Evolutionary conservation across 2,888 invertebrate genomes (phyloP).

Genomic region (Parnassius orleans): DNA sequence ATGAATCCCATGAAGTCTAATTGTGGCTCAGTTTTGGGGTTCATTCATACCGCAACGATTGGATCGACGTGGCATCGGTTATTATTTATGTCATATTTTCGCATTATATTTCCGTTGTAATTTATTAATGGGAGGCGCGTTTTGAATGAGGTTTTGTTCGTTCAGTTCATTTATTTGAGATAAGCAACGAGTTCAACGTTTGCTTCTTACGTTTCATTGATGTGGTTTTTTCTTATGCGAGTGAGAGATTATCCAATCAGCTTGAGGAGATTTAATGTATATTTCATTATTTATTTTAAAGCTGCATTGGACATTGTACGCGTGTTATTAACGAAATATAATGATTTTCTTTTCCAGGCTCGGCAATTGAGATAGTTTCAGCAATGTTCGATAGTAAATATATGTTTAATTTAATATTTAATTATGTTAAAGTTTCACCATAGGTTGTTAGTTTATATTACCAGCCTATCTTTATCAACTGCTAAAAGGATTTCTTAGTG

Average conservation of each 20-base stretch:
- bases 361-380: not conserved
- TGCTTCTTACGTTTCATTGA: slow-evolving; percentile 11
- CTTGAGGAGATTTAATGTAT: slow-evolving; percentile 16
- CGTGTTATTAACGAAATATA: slow-evolving; percentile 27
- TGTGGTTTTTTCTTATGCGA: slow-evolving; percentile 10
- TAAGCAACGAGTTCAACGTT: slow-evolving; percentile 32
- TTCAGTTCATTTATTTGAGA: slow-evolving; percentile 41
- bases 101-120: slow-evolving; percentile 44
- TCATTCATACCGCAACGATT: slow-evolving; percentile 49
- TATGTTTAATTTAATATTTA: too few species aligned
- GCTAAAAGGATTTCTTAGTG: too few species aligned
- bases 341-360: slow-evolving; percentile 20
- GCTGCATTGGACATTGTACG: slow-evolving; percentile 4
- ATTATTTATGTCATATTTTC: slow-evolving; percentile 62
- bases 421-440: too few species aligned
- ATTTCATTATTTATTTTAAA: slow-evolving; percentile 10
- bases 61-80: slow-evolving; percentile 44
- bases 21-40: slow-evolving; percentile 54
- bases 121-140: slow-evolving; percentile 43
- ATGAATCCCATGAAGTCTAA: slow-evolving; percentile 46
- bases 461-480: too few species aligned
- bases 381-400: too few species aligned
- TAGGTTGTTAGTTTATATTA: too few species aligned
- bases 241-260: slow-evolving; percentile 26
- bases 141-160: slow-evolving; percentile 45